Conservation (phyloP, 1,140 invertebrate genomes). For the Platyscapa corneri region DNA sequence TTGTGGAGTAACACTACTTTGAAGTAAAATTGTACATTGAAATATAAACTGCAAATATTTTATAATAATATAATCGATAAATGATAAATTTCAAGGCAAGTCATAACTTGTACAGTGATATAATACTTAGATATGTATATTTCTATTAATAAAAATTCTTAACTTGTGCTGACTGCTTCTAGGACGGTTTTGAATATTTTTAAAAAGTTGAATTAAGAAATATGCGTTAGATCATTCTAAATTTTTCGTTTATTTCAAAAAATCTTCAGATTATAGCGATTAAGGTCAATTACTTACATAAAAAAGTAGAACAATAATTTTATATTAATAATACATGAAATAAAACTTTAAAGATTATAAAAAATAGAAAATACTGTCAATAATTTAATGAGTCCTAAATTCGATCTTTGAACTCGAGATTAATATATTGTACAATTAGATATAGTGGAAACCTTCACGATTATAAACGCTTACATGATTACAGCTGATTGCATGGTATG, state of each 20-base stretch:
- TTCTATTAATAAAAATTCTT: constrained; percentile 15
- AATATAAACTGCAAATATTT: not conserved
- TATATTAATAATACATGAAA: no score
- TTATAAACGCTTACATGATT: not conserved
- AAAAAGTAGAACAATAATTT: not conserved
- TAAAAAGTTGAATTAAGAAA: not conserved
- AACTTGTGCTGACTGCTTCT: not conserved
- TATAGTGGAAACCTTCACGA: not conserved
- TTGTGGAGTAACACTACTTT: not conserved
- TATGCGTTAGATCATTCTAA: not conserved
- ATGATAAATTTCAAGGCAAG: not conserved
- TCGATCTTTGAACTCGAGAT: not conserved
- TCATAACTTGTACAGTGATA: not conserved
- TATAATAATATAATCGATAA: not conserved
- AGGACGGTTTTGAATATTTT: not conserved
- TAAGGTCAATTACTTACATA: not conserved
- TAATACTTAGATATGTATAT: not conserved
- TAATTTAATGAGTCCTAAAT: not conserved
- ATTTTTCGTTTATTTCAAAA: not conserved
- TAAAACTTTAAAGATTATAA: not conserved
- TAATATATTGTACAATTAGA: not conserved
- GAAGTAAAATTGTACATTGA: not conserved
- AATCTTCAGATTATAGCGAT: not conserved
- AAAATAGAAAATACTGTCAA: no score
- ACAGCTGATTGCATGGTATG: not conserved